These are phyloP conservation scores for Australoheros facetus DNA, from an alignment of 2,797 vertebrate species.

Conservation along the genomic window DNA sequence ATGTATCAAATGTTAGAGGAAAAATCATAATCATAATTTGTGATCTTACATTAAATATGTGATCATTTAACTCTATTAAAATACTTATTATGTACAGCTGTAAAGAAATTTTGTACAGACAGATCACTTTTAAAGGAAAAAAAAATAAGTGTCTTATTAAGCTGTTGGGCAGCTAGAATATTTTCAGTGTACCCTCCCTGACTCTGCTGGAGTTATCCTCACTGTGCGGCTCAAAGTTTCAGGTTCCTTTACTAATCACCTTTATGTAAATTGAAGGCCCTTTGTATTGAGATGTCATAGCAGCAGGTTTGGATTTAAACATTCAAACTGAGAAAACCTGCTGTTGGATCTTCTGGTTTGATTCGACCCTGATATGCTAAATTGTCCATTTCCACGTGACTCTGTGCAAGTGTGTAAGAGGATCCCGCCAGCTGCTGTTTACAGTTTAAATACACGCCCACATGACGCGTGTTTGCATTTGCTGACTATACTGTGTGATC, in stretches of 20 bases:
- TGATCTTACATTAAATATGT: background rate
- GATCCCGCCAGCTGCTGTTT: slow-evolving; percentile 28
- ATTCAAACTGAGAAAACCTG: accelerated
- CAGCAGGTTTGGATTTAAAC: background rate
- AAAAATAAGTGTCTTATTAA: accelerated
- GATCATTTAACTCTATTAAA: background rate
- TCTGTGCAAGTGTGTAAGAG: slow-evolving; percentile 12
- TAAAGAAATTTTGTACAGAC: background rate
- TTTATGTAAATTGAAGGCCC: background rate
- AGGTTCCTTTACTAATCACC: background rate
- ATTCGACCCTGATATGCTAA: background rate
- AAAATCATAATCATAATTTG: background rate
- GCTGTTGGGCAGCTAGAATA: background rate
- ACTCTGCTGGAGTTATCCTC: background rate
- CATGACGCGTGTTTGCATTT: slow-evolving; percentile 11
- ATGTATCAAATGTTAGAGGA: background rate
- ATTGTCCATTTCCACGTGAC: background rate
- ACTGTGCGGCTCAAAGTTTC: background rate
- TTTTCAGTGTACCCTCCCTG: background rate
- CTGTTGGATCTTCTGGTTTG: background rate
- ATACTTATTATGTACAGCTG: background rate
- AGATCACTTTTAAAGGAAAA: background rate
- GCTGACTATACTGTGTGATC: slow-evolving; percentile 39
- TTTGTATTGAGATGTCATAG: background rate
- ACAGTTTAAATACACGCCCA: slow-evolving; percentile 17